These are phyloP conservation scores for Solen grandis DNA, from an alignment of 1,140 invertebrate species.

Conservation along the genomic window DNA sequence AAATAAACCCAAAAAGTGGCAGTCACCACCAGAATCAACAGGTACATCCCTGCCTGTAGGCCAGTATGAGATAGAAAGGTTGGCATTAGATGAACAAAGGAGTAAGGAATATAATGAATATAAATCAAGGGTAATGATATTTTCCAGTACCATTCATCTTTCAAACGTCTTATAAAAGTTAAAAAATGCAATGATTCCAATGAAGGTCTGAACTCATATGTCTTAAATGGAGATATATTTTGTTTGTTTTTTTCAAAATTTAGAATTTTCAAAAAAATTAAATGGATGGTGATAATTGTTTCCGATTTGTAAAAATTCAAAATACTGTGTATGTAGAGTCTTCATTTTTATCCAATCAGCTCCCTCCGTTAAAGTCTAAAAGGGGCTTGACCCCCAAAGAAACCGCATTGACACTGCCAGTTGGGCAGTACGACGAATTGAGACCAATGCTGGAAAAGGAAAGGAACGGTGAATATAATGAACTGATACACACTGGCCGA, in stretches of 20 bases:
- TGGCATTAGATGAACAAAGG: slow-evolving; percentile 40
- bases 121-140: slow-evolving; percentile 39
- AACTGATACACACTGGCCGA: neutral
- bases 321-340: no score
- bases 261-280: neutral
- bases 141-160: neutral
- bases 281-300: neutral
- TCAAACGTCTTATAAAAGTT: neutral
- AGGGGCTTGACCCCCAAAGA: no score
- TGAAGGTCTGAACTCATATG: no score
- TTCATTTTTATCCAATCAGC: no score
- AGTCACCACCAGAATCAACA: no score
- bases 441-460: slow-evolving; percentile 41
- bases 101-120: slow-evolving; percentile 55
- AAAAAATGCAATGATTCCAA: no score
- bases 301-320: neutral
- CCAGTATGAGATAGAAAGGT: slow-evolving; percentile 50
- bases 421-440: slow-evolving; percentile 49
- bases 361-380: no score
- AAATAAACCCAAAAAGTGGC: no score
- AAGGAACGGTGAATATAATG: slow-evolving; percentile 51
- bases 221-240: no score
- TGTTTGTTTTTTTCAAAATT: no score
- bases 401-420: slow-evolving; percentile 39
- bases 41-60: slow-evolving; percentile 48